Conservation (phyloP, 2,797 vertebrate genomes). For the Crotalus adamanteus region DNA sequence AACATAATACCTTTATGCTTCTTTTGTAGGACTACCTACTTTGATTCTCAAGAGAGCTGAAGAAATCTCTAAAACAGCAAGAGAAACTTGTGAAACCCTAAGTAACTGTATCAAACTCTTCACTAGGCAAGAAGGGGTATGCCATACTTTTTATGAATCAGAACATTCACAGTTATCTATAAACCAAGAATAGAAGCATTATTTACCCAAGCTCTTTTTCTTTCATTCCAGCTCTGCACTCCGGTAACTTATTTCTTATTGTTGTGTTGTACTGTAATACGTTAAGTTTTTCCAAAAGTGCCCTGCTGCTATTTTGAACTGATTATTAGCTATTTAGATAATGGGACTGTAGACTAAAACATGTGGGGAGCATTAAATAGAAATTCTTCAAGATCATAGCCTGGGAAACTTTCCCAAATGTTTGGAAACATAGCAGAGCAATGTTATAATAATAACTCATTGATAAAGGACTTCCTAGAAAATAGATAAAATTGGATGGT, state of each 20-base stretch:
- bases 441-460: background rate
- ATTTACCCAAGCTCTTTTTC: background rate
- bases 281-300: background rate
- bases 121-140: slow-evolving; percentile 85
- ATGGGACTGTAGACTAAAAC: background rate
- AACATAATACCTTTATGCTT: background rate
- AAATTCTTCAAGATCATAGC: background rate
- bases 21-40: slow-evolving; percentile 71
- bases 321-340: background rate
- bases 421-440: background rate
- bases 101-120: slow-evolving; percentile 82
- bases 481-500: background rate
- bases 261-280: background rate
- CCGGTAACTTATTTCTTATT: background rate
- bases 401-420: background rate
- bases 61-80: slow-evolving; percentile 81
- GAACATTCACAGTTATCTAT: background rate
- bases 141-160: background rate
- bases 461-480: background rate
- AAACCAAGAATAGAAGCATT: background rate
- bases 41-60: slow-evolving; percentile 82
- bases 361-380: background rate
- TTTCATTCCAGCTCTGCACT: background rate
- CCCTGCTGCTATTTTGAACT: background rate
- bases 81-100: slow-evolving; percentile 80